These are phyloP conservation scores for Mohoua ochrocephala DNA, from an alignment of 2,113 vertebrate genomes.

Conservation along the genomic window DNA sequence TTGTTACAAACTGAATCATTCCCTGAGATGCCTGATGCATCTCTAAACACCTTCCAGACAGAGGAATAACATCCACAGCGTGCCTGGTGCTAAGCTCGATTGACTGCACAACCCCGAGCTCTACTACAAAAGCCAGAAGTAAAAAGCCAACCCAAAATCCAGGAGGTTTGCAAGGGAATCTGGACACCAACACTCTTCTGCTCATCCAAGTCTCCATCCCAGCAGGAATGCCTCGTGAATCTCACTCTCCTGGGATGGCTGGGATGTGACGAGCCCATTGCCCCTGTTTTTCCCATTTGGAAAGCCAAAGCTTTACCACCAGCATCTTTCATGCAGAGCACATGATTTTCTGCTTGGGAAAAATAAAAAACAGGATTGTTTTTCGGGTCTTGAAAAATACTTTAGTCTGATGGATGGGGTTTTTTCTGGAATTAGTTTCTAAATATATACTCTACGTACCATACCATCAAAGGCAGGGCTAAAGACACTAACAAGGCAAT, in stretches of 20 bases:
- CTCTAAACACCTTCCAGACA: background rate
- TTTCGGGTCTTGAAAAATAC: background rate
- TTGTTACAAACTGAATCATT: background rate
- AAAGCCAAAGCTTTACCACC: background rate
- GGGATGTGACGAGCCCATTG: background rate
- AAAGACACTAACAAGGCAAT: background rate
- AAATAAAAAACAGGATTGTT: background rate
- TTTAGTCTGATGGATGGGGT: background rate
- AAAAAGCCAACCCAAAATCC: background rate
- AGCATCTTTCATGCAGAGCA: background rate
- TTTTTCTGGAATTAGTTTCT: conserved; percentile 5
- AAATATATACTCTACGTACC: background rate
- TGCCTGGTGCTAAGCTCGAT: background rate
- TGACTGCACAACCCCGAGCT: background rate
- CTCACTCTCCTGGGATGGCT: background rate
- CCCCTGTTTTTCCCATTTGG: background rate
- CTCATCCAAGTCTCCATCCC: fast-evolving
- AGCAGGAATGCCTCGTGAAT: background rate
- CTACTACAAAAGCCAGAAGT: background rate
- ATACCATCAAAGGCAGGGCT: background rate
- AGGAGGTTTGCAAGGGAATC: background rate
- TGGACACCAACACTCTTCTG: background rate
- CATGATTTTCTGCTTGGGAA: background rate
- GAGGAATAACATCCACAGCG: background rate
- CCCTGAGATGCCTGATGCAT: background rate